A percentile compares a stretch with the other conserved stretches of the same genome.
phyloP scores from a whole-genome alignment of 2,888 invertebrate species.

The Andrena minutula region DNA sequence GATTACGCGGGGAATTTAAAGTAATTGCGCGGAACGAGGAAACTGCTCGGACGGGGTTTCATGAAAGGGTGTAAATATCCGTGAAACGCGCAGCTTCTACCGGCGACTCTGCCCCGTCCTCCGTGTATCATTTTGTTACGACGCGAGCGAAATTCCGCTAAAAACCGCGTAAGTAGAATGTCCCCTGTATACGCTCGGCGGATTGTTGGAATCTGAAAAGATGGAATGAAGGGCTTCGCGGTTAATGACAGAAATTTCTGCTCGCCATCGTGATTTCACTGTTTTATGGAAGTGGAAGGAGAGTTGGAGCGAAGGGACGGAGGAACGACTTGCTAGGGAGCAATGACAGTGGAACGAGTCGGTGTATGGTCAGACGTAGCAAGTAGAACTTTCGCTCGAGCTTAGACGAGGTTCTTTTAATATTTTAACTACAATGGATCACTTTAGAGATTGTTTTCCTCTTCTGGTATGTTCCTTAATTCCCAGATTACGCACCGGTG shows the following conservation, averaged over 20 bases:
- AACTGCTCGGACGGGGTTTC: background rate
- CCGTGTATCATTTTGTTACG: background rate
- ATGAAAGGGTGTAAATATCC: background rate
- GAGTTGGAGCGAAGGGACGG: background rate
- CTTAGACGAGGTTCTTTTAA: too few species aligned
- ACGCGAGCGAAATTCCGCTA: background rate
- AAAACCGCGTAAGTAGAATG: too few species aligned
- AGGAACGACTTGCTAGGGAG: background rate
- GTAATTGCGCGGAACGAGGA: conserved; percentile 1
- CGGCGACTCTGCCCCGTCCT: background rate
- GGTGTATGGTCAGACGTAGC: background rate
- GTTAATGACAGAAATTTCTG: too few species aligned
- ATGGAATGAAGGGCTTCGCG: too few species aligned
- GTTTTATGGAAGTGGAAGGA: too few species aligned
- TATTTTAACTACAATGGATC: background rate
- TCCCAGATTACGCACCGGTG: background rate
- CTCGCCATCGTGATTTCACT: too few species aligned
- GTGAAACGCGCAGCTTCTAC: background rate
- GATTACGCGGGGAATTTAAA: conserved; percentile 20
- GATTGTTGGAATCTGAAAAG: too few species aligned
- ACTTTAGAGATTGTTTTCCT: background rate
- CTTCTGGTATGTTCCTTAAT: background rate
- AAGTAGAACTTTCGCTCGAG: too few species aligned
- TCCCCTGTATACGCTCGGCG: too few species aligned
- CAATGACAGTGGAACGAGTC: background rate